phyloP scores from a whole-genome alignment of 2,113 vertebrate genomes.

The Zapornia atra region DNA sequence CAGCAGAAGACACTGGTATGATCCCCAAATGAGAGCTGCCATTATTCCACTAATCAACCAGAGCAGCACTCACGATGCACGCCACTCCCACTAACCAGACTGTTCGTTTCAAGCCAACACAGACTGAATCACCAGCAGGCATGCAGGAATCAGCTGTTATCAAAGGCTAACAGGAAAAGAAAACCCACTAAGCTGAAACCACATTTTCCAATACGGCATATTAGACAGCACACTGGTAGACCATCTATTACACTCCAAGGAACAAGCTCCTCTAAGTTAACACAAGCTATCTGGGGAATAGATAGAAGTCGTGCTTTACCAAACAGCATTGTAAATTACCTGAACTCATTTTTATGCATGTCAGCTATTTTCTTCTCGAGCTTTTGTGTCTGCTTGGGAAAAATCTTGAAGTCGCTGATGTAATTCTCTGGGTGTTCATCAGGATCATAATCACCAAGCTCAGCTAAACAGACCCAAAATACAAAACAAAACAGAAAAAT shows the following conservation, averaged over 20 bases:
- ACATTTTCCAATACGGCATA: not conserved
- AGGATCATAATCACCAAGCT: constrained; percentile 93
- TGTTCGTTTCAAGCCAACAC: not conserved
- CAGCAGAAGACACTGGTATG: not conserved
- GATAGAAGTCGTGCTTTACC: not conserved
- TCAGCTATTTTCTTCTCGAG: constrained; percentile 95
- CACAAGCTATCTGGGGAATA: not conserved
- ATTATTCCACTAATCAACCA: not conserved
- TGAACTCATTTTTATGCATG: constrained; percentile 94
- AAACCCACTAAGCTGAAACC: not conserved
- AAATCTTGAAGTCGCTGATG: constrained; percentile 93
- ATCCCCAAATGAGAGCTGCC: not conserved
- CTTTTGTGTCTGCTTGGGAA: constrained; percentile 95
- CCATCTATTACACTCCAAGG: not conserved
- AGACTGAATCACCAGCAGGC: not conserved
- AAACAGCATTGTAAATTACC: constrained; percentile 75
- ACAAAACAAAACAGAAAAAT: not conserved
- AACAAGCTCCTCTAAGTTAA: not conserved
- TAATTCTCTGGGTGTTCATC: constrained; percentile 95
- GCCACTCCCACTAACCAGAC: not conserved
- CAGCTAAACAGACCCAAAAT: constrained; percentile 79
- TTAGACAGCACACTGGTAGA: not conserved
- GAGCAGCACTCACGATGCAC: not conserved
- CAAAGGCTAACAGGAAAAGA: not conserved
- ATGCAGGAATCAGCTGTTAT: not conserved